A percentile compares a stretch with the other conserved stretches of the same genome.
Conservation (phyloP, 2,888 invertebrate species). For the Caenorhabditis afra region DNA sequence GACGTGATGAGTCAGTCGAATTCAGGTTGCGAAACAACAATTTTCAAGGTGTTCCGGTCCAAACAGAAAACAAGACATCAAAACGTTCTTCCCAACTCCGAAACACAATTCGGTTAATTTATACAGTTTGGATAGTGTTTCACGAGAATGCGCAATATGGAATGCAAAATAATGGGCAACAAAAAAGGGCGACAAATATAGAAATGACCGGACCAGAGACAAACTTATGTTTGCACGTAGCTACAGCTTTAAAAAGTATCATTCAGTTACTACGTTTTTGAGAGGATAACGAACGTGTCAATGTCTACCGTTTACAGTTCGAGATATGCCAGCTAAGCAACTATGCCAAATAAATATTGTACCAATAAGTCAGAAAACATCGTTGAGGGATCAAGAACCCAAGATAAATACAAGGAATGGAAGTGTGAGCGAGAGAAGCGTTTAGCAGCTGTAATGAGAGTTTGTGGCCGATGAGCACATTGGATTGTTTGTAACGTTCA, state of each 20-base stretch:
- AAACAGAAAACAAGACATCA: too few species aligned
- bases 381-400: background rate
- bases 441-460: slow-evolving; percentile 27
- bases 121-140: too few species aligned
- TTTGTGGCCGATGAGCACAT: slow-evolving; percentile 35
- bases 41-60: too few species aligned
- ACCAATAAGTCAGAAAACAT: slow-evolving; percentile 8
- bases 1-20: background rate
- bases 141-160: too few species aligned
- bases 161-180: too few species aligned
- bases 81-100: too few species aligned
- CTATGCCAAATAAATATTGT: slow-evolving; percentile 21
- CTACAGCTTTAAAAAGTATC: background rate
- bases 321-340: slow-evolving; percentile 19
- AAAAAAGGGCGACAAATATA: slow-evolving; percentile 7
- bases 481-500: slow-evolving; percentile 39
- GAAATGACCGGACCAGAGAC: slow-evolving; percentile 9
- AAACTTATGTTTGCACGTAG: background rate
- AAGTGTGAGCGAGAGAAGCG: background rate
- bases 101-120: too few species aligned
- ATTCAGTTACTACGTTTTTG: slow-evolving; percentile 31
- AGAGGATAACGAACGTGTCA: slow-evolving; percentile 2
- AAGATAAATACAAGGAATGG: background rate
- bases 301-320: slow-evolving; percentile 10
- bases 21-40: too few species aligned